phyloP scores from a whole-genome alignment of 2,888 invertebrate genomes.

The Drosophila macrospina region DNA sequence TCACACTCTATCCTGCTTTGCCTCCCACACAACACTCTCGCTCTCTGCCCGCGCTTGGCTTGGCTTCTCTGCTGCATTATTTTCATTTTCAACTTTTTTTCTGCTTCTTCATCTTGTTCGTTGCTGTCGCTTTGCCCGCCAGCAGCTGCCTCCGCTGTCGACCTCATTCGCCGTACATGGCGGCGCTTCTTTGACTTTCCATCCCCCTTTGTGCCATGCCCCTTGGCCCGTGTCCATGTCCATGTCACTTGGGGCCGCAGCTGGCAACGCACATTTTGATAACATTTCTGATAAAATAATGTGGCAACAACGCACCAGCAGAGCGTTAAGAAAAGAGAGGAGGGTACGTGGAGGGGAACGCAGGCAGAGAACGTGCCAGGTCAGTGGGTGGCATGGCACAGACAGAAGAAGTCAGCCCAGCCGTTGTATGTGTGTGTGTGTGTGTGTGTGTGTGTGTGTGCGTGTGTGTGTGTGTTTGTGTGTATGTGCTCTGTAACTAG shows the following conservation, averaged over 20 bases:
- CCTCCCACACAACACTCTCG: conserved; percentile 50
- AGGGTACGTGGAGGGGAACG: neutral
- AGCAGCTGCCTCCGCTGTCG: conserved; percentile 40
- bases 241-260: conserved; percentile 53
- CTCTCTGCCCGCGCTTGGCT: conserved; percentile 45
- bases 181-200: conserved; percentile 32
- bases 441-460: conserved; percentile 22
- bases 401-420: conserved; percentile 53
- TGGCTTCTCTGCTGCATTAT: conserved; percentile 63
- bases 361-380: conserved; percentile 68
- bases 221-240: neutral
- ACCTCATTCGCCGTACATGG: conserved; percentile 63
- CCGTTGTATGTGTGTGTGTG: conserved; percentile 24
- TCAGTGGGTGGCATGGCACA: conserved; percentile 75
- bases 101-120: conserved; percentile 25
- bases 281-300: conserved; percentile 79
- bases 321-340: conserved; percentile 3
- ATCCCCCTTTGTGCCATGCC: neutral
- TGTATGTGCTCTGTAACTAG: conserved; percentile 65
- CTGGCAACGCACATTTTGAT: conserved; percentile 81
- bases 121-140: conserved; percentile 6
- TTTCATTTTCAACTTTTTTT: conserved; percentile 77
- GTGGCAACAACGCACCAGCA: conserved; percentile 74
- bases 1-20: neutral
- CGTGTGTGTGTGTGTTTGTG: conserved; percentile 20